Evolutionary conservation across 2,888 invertebrate species (phyloP), one percentile per base, ranked within the genome.

Genomic region (Patella pellucida): DNA sequence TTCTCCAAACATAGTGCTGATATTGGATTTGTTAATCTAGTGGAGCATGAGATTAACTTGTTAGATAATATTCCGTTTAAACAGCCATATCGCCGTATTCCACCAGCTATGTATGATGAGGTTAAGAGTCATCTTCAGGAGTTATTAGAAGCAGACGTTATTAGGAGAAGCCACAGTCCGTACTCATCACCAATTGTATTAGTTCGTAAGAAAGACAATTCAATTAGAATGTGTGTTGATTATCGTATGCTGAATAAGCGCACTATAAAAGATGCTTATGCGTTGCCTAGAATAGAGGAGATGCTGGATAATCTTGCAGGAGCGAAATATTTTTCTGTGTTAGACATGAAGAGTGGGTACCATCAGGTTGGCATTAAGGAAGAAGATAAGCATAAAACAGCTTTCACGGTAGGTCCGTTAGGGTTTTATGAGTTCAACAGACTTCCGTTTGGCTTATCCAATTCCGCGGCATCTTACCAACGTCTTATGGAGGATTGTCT

Each of bases 361-460:
- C 41, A 41, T 41, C 41, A 41, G 9, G 41, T 41, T 41, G 41
- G 41, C 41, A 41, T 9, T 1, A 41, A 41, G 41, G 41, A 41
- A 41, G 27, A 27, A 27, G 27, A 81, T 56, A 79, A 79, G 68
- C 71, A 77, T 50, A 23, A 74, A 16, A 77, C 79, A 5, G 78
- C 75, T 1, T 80, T 80, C 62, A 75, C 76, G 2, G 79, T 74
- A 1, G 79, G 78, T 15, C 56, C 77, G 7, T n/a, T 79, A 41
- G 41, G 41, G 7, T 41, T 41, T 7, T 41, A 41, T 41, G 41
- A 41, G 1, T 41, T 41, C 9, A 79, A 79, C 67, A 54, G 62
- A 14, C 72, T 81, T 75, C 74, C 14, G n/a, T 78, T 80, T 67
- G 80, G 78, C 1, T 52, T 76, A 3, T 27, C 69, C 3, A 80